Evolutionary conservation across 1,140 invertebrate genomes (phyloP), one percentile per base, ranked within the genome.

Genomic region (Sarcophaga peregrina): DNA sequence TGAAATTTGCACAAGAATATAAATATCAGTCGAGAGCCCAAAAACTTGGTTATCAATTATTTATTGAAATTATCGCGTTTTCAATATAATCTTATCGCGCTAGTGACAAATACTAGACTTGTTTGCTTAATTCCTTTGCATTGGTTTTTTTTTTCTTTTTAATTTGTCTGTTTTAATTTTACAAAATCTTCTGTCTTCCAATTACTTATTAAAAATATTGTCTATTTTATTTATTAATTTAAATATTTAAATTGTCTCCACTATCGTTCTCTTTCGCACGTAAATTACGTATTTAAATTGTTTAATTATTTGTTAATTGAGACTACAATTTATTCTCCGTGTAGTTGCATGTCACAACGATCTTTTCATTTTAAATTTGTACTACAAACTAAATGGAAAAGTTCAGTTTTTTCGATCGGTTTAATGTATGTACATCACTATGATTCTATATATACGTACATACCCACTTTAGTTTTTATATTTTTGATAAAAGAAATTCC

Each of bases 251-350:
- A 37, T 37, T 37, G 25, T 37, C 25, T 37, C 25, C 25, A 37
- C 25, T 37, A 37, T 37, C 25, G 1, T 2, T 37, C 25, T 2
- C 25, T 2, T 4, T 37, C 25, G 25, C 25, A 37, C 25, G 25
- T 37, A 37, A 37, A 37, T 62, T 62, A 62, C 15, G 15, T 17
- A n/a, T 62, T 62, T 62, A n/a, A 62, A 62, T 62, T 62, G 58
- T 17, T 62, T 62, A 62, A 62, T 62, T 62, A 62, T 62, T 62
- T n/a, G 54, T 62, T 62, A 62, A 62, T 62, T 62, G 17, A 62
- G 25, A 37, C 1, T 37, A 37, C 1, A 37, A 37, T 37, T 37
- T 37, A 37, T 37, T 37, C 4, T 37, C 25, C 25, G 25, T 37
- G 25, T 37, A 37, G 25, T 37, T 37, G 25, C 25, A 37, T 37